Conservation (phyloP, 2,888 invertebrate species). For the Xylophagus ater region DNA sequence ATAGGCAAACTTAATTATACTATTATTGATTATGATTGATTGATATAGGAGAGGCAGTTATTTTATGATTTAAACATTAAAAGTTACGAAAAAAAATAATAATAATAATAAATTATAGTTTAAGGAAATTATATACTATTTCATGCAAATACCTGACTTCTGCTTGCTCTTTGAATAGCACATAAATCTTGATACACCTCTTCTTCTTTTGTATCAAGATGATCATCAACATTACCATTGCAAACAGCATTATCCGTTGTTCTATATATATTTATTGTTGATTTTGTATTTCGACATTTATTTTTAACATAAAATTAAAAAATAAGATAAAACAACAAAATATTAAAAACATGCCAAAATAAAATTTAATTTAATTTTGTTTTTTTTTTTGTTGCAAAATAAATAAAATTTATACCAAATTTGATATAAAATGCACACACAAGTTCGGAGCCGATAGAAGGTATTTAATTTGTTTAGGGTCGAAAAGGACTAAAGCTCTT, state of each 20-base stretch:
- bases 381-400: slow-evolving; percentile 1
- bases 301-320: slow-evolving; percentile 19
- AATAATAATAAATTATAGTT: too few species aligned
- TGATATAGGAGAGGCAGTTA: too few species aligned
- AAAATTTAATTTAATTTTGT: neutral
- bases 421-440: too few species aligned
- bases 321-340: slow-evolving; percentile 17
- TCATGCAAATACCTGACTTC: slow-evolving; percentile 43
- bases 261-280: slow-evolving; percentile 31
- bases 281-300: slow-evolving; percentile 17
- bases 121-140: too few species aligned
- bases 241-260: slow-evolving; percentile 44
- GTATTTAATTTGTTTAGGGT: too few species aligned
- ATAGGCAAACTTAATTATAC: neutral
- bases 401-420: too few species aligned
- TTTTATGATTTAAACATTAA: too few species aligned
- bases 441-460: too few species aligned
- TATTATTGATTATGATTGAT: too few species aligned
- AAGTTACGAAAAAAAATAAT: too few species aligned
- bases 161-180: slow-evolving; percentile 51
- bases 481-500: too few species aligned
- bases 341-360: slow-evolving; percentile 11
- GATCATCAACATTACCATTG: slow-evolving; percentile 38
- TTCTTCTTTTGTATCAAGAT: slow-evolving; percentile 58
- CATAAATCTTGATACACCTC: slow-evolving; percentile 93